phyloP scores from a whole-genome alignment of 2,113 vertebrate genomes.

The Hylia prasina region DNA sequence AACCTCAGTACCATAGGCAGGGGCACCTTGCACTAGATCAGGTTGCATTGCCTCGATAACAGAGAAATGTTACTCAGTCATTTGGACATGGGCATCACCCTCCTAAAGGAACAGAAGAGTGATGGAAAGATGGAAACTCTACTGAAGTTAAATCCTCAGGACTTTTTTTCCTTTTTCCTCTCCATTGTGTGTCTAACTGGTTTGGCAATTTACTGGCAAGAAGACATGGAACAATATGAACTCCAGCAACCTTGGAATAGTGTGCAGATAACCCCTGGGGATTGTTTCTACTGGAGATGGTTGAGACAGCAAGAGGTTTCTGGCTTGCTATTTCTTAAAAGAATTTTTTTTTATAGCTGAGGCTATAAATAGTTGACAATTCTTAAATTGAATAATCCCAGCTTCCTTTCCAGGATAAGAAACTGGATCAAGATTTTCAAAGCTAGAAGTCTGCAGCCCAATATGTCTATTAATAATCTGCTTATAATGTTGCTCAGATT shows the following conservation, averaged over 20 bases:
- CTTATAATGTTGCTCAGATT: not conserved
- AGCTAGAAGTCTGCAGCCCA: not conserved
- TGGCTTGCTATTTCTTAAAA: not conserved
- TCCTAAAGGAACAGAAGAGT: not conserved
- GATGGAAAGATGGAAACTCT: not conserved
- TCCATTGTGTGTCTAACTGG: not conserved
- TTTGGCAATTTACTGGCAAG: conserved; percentile 16
- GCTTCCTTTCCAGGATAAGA: not conserved
- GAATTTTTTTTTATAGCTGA: not conserved
- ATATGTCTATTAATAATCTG: not conserved
- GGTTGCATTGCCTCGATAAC: not conserved
- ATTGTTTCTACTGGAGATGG: not conserved
- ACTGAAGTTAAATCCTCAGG: not conserved
- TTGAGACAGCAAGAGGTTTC: not conserved
- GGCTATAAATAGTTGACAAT: conserved; percentile 43
- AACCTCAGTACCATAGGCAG: not conserved
- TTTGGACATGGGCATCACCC: not conserved
- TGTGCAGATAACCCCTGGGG: not conserved
- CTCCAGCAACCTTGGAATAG: not conserved
- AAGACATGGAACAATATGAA: not conserved
- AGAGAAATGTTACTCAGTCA: not conserved
- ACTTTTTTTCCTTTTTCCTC: not conserved
- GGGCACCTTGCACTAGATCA: not conserved
- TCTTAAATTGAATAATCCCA: not conserved
- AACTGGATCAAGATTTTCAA: not conserved